Percentiles rank a stretch among this genome's conserved stretches.
phyloP scores from a whole-genome alignment of 2,113 vertebrate genomes.

The Sapayoa aenigma region DNA sequence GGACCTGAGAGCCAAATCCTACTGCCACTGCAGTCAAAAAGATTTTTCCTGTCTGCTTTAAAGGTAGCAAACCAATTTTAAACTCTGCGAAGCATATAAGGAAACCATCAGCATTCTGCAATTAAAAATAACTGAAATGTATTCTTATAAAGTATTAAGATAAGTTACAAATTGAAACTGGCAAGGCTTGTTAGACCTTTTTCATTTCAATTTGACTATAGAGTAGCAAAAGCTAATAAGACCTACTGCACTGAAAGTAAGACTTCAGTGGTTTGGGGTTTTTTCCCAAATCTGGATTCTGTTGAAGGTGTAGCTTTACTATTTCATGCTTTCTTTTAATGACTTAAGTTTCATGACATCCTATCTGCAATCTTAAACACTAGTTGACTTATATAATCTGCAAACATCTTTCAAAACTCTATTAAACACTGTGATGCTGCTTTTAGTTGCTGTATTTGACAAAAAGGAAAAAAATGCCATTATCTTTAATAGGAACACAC shows the following conservation, averaged over 20 bases:
- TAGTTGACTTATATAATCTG: background rate
- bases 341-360: background rate
- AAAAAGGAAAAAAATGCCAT: background rate
- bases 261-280: fast-evolving
- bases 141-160: background rate
- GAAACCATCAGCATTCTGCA: background rate
- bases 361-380: background rate
- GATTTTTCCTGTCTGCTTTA: background rate
- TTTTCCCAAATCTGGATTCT: background rate
- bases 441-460: background rate
- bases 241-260: background rate
- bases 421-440: background rate
- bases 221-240: background rate
- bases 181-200: background rate
- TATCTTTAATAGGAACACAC: background rate
- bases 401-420: background rate
- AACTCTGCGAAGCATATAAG: background rate
- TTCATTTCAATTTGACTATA: background rate
- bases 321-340: background rate
- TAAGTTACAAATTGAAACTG: background rate
- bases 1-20: slow-evolving; percentile 11
- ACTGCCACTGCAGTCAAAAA: background rate
- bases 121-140: background rate
- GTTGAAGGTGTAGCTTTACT: background rate
- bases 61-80: background rate